Evolutionary conservation across 1,140 invertebrate species (phyloP).

Genomic region (Cherax quadricarinatus): DNA sequence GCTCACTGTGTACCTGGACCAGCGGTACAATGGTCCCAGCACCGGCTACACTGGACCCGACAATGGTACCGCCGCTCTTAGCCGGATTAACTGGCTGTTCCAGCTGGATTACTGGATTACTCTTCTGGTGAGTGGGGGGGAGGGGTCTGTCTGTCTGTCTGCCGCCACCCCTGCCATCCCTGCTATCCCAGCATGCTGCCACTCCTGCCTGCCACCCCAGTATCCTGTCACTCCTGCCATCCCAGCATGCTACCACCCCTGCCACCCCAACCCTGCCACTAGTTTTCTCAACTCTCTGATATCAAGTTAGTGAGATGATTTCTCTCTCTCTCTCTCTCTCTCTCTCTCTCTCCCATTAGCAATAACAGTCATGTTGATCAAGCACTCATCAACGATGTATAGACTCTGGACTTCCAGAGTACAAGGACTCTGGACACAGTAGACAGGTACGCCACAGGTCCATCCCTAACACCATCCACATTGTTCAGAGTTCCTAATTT

Average conservation of each 20-base stretch:
- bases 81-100: conserved; percentile 31
- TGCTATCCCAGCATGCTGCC: neutral
- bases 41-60: conserved; percentile 4
- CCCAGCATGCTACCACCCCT: neutral
- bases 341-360: too few species aligned
- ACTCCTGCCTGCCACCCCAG: neutral
- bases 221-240: neutral
- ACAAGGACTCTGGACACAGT: too few species aligned
- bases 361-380: too few species aligned
- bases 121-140: neutral
- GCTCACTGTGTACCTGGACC: conserved; percentile 26
- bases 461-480: too few species aligned
- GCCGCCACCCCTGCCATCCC: neutral
- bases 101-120: conserved; percentile 44
- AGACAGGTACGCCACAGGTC: too few species aligned
- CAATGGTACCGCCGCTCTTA: conserved; percentile 56
- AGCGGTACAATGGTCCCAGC: conserved; percentile 23
- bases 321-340: too few species aligned
- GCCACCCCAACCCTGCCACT: too few species aligned
- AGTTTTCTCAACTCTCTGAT: too few species aligned
- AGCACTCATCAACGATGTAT: too few species aligned
- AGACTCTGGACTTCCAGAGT: too few species aligned
- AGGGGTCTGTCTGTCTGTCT: neutral
- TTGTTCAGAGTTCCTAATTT: too few species aligned
- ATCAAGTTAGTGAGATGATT: too few species aligned